A percentile compares a stretch with the other conserved stretches of the same genome.
Conservation (phyloP, 2,797 vertebrate genomes). For the Hydrocynus forskahlii region DNA sequence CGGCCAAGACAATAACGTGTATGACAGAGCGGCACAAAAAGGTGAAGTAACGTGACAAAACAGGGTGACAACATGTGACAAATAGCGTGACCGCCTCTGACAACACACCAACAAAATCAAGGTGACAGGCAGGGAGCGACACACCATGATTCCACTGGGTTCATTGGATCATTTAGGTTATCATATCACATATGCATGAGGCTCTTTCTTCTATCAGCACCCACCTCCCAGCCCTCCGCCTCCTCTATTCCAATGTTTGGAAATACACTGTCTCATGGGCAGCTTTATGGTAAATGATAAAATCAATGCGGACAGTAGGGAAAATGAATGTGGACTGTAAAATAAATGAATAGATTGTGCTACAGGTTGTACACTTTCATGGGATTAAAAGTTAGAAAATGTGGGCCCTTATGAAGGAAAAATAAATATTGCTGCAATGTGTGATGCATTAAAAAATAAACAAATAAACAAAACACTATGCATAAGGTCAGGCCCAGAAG, state of each 20-base stretch:
- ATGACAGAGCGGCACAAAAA: constrained; percentile 25
- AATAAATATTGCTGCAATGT: neutral
- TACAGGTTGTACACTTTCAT: neutral
- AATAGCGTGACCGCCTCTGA: constrained; percentile 9
- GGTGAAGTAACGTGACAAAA: constrained; percentile 23
- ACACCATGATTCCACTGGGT: constrained; percentile 20
- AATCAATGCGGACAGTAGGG: neutral
- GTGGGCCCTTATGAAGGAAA: neutral
- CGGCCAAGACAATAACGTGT: constrained; percentile 15
- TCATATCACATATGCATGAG: neutral
- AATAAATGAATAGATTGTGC: neutral
- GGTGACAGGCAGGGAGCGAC: constrained; percentile 18
- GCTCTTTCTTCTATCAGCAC: neutral
- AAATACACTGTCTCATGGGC: neutral
- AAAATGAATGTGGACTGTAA: constrained; percentile 7
- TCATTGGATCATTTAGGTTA: constrained; percentile 8
- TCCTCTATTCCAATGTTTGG: neutral
- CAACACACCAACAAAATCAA: constrained; percentile 26
- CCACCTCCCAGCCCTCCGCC: neutral
- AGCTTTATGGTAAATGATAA: constrained; percentile 15
- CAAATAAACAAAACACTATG: neutral
- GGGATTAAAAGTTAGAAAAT: neutral
- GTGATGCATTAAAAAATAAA: neutral
- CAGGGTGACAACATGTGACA: constrained; percentile 18
- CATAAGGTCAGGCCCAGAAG: neutral